phyloP scores from a whole-genome alignment of 2,113 vertebrate species.

The Thalassoma bifasciatum region DNA sequence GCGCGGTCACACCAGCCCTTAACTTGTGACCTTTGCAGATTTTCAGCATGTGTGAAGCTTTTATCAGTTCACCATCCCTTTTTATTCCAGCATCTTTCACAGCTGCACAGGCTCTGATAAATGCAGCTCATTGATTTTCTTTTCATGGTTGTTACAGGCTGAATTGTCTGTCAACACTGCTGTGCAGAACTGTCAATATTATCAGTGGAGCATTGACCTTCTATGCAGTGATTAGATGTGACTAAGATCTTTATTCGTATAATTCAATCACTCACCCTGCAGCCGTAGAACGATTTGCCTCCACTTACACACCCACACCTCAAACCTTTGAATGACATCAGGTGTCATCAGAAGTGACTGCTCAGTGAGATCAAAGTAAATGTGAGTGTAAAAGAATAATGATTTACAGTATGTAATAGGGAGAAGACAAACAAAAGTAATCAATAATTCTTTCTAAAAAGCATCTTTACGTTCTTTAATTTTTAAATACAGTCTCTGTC shows the following conservation, averaged over 20 bases:
- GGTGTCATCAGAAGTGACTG: not conserved
- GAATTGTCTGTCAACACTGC: conserved; percentile 33
- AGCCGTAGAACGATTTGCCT: not conserved
- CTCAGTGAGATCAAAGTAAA: not conserved
- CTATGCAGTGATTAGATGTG: conserved; percentile 14
- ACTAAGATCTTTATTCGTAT: conserved; percentile 40
- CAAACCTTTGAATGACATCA: conserved; percentile 4
- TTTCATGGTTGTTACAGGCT: conserved; percentile 1
- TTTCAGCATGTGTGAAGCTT: conserved; percentile 20
- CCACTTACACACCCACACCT: not conserved
- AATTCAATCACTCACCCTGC: conserved; percentile 25
- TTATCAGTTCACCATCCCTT: conserved; percentile 5
- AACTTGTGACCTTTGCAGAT: conserved; percentile 24
- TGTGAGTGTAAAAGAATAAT: not conserved
- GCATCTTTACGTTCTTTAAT: not conserved
- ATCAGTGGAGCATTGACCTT: conserved; percentile 30
- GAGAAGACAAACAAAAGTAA: not conserved
- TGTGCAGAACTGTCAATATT: conserved; percentile 17
- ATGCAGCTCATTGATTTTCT: conserved; percentile 45
- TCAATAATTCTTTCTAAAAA: not conserved
- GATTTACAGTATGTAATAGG: not conserved
- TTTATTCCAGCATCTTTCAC: conserved; percentile 8
- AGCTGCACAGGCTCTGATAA: conserved; percentile 39
- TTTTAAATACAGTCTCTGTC: not conserved
- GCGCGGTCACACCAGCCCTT: no score